A percentile compares a stretch with the other conserved stretches of the same genome.
These are phyloP conservation scores for Buphagus erythrorhynchus DNA, from an alignment of 2,797 vertebrate species.

Conservation along the genomic window DNA sequence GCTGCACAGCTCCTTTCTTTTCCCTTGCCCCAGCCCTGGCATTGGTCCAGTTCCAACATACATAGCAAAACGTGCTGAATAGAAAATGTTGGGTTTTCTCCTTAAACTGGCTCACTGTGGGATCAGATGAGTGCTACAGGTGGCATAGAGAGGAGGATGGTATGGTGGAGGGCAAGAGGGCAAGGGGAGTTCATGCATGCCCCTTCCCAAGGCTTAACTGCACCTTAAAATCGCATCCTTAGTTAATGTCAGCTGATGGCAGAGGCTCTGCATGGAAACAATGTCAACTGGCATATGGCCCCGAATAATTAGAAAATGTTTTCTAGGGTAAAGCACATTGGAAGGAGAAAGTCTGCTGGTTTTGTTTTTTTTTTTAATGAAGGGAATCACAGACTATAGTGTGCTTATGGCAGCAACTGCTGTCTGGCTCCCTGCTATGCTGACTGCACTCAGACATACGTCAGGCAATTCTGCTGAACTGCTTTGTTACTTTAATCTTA, in stretches of 20 bases:
- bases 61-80: background rate
- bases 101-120: background rate
- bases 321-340: background rate
- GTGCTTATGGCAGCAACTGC: background rate
- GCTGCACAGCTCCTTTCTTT: background rate
- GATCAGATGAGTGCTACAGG: background rate
- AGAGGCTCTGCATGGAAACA: background rate
- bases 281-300: background rate
- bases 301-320: background rate
- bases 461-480: background rate
- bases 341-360: background rate
- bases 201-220: background rate
- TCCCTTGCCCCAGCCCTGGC: background rate
- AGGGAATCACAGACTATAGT: accelerated
- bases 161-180: background rate
- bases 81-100: background rate
- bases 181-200: background rate
- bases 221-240: background rate
- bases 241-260: background rate
- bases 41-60: background rate
- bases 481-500: background rate
- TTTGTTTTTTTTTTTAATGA: background rate
- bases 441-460: background rate
- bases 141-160: background rate
- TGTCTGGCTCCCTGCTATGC: background rate